These are phyloP conservation scores for Macaria notata DNA, from an alignment of 2,888 invertebrate genomes.

Conservation along the genomic window DNA sequence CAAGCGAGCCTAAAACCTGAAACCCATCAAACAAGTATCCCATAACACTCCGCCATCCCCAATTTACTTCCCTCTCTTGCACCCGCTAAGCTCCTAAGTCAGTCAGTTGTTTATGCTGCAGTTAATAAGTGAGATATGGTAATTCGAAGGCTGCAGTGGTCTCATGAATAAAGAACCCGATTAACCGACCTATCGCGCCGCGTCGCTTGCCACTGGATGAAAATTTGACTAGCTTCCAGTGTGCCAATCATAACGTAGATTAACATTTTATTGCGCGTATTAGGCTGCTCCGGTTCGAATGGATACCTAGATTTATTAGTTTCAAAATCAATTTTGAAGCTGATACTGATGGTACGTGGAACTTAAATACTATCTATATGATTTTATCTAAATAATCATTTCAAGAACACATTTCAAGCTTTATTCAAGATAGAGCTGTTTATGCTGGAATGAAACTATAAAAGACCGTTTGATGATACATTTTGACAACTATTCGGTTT, in stretches of 20 bases:
- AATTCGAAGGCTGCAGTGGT: slow-evolving; percentile 46
- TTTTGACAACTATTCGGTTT: no score
- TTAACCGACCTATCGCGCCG: slow-evolving; percentile 32
- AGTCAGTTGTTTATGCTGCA: slow-evolving; percentile 37
- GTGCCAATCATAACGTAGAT: slow-evolving; percentile 54
- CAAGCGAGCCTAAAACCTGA: no score
- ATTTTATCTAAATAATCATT: no score
- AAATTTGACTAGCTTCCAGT: slow-evolving; percentile 32
- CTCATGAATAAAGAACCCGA: slow-evolving; percentile 36
- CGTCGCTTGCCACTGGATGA: background rate
- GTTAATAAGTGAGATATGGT: slow-evolving; percentile 44
- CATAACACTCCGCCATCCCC: no score
- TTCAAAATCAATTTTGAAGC: background rate
- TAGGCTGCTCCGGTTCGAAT: slow-evolving; percentile 12
- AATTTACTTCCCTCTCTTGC: no score
- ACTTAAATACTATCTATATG: no score
- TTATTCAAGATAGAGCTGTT: no score
- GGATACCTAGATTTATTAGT: slow-evolving; percentile 8
- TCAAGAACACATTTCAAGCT: no score
- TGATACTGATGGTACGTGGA: no score
- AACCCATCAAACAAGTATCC: no score
- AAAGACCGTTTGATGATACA: no score
- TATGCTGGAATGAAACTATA: no score
- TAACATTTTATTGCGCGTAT: slow-evolving; percentile 49
- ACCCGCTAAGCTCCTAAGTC: slow-evolving; percentile 13